Conservation (phyloP, 2,797 vertebrate species). For the Florisuga fusca region DNA sequence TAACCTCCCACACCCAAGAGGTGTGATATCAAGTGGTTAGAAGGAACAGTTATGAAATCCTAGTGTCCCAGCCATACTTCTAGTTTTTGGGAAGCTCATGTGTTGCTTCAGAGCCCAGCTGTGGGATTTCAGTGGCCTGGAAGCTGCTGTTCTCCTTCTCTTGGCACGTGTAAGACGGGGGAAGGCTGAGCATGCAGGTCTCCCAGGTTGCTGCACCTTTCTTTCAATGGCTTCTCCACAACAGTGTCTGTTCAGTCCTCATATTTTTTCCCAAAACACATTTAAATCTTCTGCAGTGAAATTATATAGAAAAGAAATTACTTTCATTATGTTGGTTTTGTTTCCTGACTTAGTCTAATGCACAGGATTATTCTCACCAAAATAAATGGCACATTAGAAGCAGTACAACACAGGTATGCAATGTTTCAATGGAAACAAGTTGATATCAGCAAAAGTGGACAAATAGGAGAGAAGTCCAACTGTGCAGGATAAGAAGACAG, state of each 20-base stretch:
- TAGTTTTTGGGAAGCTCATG: neutral
- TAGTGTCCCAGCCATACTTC: neutral
- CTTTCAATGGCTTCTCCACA: neutral
- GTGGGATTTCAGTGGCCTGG: neutral
- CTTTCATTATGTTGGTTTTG: slow-evolving; percentile 32
- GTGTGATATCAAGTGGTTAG: neutral
- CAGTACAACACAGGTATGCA: slow-evolving; percentile 7
- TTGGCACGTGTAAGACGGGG: accelerated
- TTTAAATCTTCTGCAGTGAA: neutral
- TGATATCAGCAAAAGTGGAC: neutral
- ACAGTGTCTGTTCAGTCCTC: neutral
- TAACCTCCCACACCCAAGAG: neutral
- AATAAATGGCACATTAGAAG: slow-evolving; percentile 27
- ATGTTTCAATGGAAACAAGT: neutral
- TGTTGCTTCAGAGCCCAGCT: accelerated
- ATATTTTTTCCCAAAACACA: neutral
- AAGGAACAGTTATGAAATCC: neutral
- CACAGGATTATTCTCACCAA: neutral
- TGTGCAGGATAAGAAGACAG: slow-evolving; percentile 11
- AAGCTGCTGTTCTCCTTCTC: neutral
- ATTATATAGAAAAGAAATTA: slow-evolving; percentile 23
- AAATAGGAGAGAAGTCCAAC: neutral
- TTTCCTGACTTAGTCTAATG: slow-evolving; percentile 29
- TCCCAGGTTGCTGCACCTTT: neutral
- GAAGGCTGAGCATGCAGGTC: neutral